Conservation (phyloP, 2,888 invertebrate genomes). For the Leptopilina myrica region DNA sequence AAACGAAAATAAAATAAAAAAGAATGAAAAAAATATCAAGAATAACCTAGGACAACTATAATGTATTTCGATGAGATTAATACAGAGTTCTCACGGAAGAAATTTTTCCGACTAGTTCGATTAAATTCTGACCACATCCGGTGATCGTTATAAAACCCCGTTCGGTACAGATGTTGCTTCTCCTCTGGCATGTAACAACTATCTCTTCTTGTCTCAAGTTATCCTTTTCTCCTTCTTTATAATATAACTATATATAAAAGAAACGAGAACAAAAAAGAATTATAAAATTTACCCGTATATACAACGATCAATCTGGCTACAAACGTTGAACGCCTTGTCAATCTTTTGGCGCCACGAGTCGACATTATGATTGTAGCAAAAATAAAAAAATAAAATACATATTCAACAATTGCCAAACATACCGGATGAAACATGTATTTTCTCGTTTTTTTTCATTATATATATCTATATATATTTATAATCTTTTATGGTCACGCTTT, state of each 20-base stretch:
- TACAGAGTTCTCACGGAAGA: conserved; percentile 74
- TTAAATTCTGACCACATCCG: conserved; percentile 75
- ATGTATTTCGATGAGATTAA: not conserved
- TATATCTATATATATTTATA: not conserved
- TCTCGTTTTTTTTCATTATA: too few species aligned
- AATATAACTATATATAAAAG: conserved; percentile 45
- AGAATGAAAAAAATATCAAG: not conserved
- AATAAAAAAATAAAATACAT: not conserved
- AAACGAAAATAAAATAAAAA: not conserved
- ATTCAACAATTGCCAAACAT: conserved; percentile 3
- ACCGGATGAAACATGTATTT: conserved; percentile 12
- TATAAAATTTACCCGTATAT: conserved; percentile 59
- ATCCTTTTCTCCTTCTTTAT: conserved; percentile 50
- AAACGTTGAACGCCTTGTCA: conserved; percentile 61
- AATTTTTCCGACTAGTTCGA: conserved; percentile 72
- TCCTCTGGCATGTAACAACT: conserved; percentile 68
- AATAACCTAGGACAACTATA: not conserved
- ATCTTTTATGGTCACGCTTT: not conserved
- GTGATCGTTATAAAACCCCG: conserved; percentile 69
- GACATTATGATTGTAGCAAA: conserved; percentile 17
- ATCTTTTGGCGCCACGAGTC: conserved; percentile 66
- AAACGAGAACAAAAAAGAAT: conserved; percentile 27
- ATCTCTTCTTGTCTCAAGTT: conserved; percentile 59
- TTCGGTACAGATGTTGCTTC: conserved; percentile 64
- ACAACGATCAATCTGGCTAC: conserved; percentile 52